Percentiles rank a stretch among this genome's conserved stretches.
Conservation (phyloP, 2,888 invertebrate genomes). For the Eilema sororculum region DNA sequence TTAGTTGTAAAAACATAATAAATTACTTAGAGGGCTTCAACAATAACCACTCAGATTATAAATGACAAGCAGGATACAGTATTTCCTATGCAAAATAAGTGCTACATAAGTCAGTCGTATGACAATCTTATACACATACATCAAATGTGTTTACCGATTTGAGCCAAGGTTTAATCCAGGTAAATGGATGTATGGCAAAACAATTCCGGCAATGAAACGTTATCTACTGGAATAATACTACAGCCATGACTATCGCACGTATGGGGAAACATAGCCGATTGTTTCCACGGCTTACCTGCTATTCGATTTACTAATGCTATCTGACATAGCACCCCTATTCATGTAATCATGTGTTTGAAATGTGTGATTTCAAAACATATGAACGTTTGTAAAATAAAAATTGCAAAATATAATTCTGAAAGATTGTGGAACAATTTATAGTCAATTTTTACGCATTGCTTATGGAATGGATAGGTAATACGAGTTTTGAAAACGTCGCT, state of each 20-base stretch:
- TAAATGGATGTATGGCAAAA: not conserved
- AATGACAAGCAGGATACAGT: not conserved
- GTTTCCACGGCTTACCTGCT: not conserved
- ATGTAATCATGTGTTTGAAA: too few species aligned
- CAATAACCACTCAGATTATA: slow-evolving; percentile 2
- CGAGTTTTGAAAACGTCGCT: too few species aligned
- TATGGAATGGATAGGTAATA: too few species aligned
- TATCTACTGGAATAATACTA: not conserved
- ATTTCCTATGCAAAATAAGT: not conserved
- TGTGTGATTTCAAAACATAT: too few species aligned
- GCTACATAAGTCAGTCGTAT: slow-evolving; percentile 1
- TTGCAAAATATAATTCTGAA: too few species aligned
- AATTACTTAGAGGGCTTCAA: not conserved
- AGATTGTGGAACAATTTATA: too few species aligned
- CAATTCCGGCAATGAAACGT: not conserved
- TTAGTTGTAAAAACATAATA: not conserved
- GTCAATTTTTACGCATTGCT: too few species aligned
- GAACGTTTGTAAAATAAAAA: too few species aligned
- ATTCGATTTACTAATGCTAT: not conserved
- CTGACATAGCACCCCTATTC: not conserved
- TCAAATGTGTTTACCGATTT: slow-evolving; percentile 4
- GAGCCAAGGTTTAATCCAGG: slow-evolving; percentile 1
- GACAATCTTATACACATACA: not conserved
- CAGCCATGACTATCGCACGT: not conserved
- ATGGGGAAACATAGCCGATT: not conserved